phyloP scores from a whole-genome alignment of 1,140 invertebrate genomes.

The Oreohelix idahoensis region DNA sequence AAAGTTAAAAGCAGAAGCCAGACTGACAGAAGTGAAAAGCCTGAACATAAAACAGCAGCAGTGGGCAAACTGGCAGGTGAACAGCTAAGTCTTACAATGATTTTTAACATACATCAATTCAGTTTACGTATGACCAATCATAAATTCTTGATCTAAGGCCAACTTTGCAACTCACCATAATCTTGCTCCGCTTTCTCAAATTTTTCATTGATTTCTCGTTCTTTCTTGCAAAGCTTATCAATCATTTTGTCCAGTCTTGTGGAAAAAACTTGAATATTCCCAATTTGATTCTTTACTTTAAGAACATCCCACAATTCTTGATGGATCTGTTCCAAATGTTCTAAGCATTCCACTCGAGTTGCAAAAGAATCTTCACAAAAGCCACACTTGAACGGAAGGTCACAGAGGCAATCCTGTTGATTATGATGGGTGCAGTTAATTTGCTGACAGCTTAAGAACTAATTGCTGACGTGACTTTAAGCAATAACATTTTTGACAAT shows the following conservation, averaged over 20 bases:
- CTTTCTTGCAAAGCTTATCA: constrained; percentile 58
- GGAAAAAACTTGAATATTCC: constrained; percentile 58
- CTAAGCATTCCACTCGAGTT: constrained; percentile 84
- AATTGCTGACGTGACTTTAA: too few relatives aligned
- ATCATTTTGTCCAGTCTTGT: constrained; percentile 65
- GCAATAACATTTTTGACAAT: too few relatives aligned
- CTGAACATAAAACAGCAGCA: too few relatives aligned
- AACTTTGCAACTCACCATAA: neutral
- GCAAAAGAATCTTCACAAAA: constrained; percentile 89
- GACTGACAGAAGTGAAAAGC: too few relatives aligned
- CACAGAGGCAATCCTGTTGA: neutral
- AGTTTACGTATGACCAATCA: too few relatives aligned
- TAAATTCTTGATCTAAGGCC: too few relatives aligned
- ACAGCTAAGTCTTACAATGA: too few relatives aligned
- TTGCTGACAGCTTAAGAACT: too few relatives aligned
- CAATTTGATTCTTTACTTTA: constrained; percentile 64
- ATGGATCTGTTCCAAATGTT: constrained; percentile 85
- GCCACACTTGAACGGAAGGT: constrained; percentile 89
- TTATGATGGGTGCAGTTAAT: too few relatives aligned
- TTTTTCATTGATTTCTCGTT: constrained; percentile 73
- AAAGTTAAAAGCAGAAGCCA: too few relatives aligned
- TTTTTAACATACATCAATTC: too few relatives aligned
- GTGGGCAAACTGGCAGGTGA: too few relatives aligned
- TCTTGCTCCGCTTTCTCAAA: constrained; percentile 58
- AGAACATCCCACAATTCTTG: constrained; percentile 71